Evolutionary conservation across 1,140 invertebrate genomes (phyloP).

Genomic region (Lordiphosa clarofinis): DNA sequence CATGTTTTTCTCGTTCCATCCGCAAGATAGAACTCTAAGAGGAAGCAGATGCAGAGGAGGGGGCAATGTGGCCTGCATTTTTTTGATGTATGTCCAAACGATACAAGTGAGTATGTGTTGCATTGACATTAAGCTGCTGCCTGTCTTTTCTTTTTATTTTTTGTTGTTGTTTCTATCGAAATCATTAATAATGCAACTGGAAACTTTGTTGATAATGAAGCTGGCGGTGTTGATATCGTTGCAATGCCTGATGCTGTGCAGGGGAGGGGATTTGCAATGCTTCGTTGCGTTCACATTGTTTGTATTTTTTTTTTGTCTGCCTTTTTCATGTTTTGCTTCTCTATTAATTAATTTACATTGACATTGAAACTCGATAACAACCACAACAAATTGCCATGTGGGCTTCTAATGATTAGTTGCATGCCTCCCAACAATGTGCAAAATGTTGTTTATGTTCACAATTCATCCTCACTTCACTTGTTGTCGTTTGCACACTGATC

Average conservation of each 20-base stretch:
- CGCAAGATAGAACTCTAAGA: background rate
- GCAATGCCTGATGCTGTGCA: conserved; percentile 9
- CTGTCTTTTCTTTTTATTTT: conserved; percentile 5
- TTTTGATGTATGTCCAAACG: conserved; percentile 21
- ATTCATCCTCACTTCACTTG: conserved; percentile 47
- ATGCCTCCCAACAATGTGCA: conserved; percentile 73
- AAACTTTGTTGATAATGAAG: conserved; percentile 22
- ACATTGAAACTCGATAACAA: conserved; percentile 60
- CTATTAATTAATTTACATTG: conserved; percentile 75
- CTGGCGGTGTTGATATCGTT: conserved; percentile 26
- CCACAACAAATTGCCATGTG: conserved; percentile 66
- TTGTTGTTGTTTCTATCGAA: conserved; percentile 44
- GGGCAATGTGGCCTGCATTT: conserved; percentile 4
- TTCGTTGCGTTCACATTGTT: conserved; percentile 54
- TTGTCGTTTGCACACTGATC: conserved; percentile 32
- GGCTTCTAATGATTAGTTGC: conserved; percentile 71
- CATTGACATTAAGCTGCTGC: conserved; percentile 9
- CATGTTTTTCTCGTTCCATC: conserved; percentile 28
- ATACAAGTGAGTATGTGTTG: conserved; percentile 8
- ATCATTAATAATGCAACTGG: conserved; percentile 67
- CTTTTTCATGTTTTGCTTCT: conserved; percentile 44
- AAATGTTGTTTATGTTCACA: conserved; percentile 71
- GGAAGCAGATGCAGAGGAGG: conserved; percentile 11
- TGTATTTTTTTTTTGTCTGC: conserved; percentile 23
- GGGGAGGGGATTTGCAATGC: conserved; percentile 47